phyloP scores from a whole-genome alignment of 2,888 invertebrate genomes.

The Tridacna gigas region DNA sequence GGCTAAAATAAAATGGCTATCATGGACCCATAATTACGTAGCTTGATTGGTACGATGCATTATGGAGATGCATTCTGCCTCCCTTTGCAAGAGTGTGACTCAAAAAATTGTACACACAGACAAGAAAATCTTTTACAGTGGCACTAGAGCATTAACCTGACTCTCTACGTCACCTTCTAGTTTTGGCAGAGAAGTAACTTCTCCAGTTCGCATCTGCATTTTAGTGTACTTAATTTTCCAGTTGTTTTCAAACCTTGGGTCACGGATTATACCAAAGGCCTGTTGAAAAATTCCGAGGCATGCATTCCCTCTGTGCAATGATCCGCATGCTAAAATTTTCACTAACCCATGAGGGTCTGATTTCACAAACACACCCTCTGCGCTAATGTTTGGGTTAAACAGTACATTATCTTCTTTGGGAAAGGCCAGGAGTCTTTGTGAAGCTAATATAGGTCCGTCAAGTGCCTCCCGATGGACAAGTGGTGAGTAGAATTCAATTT shows the following conservation, averaged over 20 bases:
- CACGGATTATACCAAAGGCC: constrained; percentile 88
- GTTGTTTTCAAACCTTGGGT: constrained; percentile 88
- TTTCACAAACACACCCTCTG: constrained; percentile 87
- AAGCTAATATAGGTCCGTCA: constrained; percentile 67
- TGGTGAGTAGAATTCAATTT: constrained; percentile 59
- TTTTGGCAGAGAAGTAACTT: constrained; percentile 63
- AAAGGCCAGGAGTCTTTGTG: constrained; percentile 70
- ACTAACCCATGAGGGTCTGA: constrained; percentile 88
- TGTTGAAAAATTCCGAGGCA: constrained; percentile 89
- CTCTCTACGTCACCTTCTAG: constrained; percentile 60
- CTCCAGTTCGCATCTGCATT: constrained; percentile 64
- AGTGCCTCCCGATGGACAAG: constrained; percentile 56
- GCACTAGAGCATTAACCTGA: constrained; percentile 29
- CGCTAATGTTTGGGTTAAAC: constrained; percentile 88
- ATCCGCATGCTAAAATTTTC: constrained; percentile 88
- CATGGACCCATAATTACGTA: too few species aligned
- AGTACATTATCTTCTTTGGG: constrained; percentile 73
- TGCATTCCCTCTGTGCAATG: constrained; percentile 86
- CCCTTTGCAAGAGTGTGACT: too few species aligned
- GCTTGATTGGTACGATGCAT: too few species aligned
- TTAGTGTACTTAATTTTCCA: constrained; percentile 89
- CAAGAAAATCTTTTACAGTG: not conserved
- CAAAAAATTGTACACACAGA: too few species aligned
- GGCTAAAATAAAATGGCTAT: too few species aligned
- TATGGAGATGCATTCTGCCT: too few species aligned